Percentiles rank a stretch among this genome's conserved stretches.
Evolutionary conservation across 2,797 vertebrate genomes (phyloP).

Genomic region (Anguilla megastoma): DNA sequence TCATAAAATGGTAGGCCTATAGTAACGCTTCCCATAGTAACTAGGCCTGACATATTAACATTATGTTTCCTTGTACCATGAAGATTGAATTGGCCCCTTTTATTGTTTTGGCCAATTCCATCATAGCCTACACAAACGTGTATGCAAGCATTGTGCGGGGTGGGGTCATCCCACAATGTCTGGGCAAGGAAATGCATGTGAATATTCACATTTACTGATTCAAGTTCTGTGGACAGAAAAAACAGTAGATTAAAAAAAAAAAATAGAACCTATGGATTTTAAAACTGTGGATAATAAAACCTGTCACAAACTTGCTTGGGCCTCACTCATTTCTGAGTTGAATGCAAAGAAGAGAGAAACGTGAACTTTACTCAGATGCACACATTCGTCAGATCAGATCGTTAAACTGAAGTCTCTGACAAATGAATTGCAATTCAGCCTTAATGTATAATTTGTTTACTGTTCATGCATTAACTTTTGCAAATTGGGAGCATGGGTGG

Average conservation of each 20-base stretch:
- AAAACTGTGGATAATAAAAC: background rate
- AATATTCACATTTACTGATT: background rate
- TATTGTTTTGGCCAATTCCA: no score
- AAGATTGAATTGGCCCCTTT: no score
- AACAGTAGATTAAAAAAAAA: background rate
- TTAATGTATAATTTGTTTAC: conserved; percentile 1
- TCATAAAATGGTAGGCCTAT: no score
- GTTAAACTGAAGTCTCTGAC: background rate
- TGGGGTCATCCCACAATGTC: no score
- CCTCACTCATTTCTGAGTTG: background rate
- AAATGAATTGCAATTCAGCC: background rate
- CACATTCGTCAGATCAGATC: background rate
- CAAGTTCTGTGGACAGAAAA: background rate
- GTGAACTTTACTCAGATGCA: background rate
- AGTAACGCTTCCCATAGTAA: no score
- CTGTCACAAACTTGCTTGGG: background rate
- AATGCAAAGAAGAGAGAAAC: background rate
- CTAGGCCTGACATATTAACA: no score
- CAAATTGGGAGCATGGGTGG: background rate
- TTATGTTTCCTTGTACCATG: no score
- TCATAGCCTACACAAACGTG: no score
- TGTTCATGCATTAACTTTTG: background rate
- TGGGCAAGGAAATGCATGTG: background rate
- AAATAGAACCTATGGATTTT: background rate
- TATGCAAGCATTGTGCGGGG: no score